phyloP scores from a whole-genome alignment of 1,140 invertebrate species.

The Metopolophium dirhodum region DNA sequence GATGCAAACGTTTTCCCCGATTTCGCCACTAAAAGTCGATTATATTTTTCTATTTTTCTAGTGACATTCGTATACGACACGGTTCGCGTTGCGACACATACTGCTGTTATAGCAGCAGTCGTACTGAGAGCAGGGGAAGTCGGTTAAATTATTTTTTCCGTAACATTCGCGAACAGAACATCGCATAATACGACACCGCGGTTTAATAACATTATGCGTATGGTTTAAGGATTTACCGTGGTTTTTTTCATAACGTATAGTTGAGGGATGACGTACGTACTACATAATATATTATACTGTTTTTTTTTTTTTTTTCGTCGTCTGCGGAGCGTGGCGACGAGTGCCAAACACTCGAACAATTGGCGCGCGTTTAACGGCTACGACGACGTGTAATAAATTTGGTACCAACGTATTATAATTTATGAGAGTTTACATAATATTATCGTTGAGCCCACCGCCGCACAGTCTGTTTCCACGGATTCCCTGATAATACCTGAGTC shows the following conservation, averaged over 20 bases:
- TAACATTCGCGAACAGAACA: not conserved
- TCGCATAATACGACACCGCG: not conserved
- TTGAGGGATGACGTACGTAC: not conserved
- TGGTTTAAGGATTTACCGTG: not conserved
- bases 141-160: not conserved
- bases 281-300: not conserved
- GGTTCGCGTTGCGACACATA: too few relatives aligned
- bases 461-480: not conserved
- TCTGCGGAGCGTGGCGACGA: not conserved
- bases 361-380: not conserved
- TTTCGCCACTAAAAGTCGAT: not conserved
- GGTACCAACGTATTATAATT: not conserved
- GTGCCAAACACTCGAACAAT: slow-evolving; percentile 10
- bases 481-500: not conserved
- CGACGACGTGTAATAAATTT: not conserved
- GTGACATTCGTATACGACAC: not conserved
- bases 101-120: too few relatives aligned
- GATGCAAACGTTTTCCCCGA: not conserved
- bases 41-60: not conserved
- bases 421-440: not conserved
- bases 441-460: not conserved
- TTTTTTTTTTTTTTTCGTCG: not conserved
- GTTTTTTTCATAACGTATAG: not conserved
- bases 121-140: not conserved
- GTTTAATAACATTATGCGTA: not conserved